These are phyloP conservation scores for Agrochola circellaris DNA, from an alignment of 2,888 invertebrate genomes.

Conservation along the genomic window DNA sequence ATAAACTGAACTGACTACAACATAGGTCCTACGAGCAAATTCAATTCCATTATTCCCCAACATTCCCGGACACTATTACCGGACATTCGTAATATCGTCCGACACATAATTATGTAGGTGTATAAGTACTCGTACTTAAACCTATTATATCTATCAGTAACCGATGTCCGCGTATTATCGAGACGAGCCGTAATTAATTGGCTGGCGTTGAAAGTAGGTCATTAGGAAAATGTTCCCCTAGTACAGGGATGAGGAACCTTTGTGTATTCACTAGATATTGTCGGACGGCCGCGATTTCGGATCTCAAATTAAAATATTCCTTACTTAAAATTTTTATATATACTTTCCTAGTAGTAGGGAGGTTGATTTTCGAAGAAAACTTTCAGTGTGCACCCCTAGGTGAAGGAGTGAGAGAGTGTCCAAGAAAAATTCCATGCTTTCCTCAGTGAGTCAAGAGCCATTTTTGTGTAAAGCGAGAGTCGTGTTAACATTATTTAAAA, in stretches of 20 bases:
- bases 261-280: background rate
- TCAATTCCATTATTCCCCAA: too few relatives aligned
- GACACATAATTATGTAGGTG: background rate
- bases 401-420: background rate
- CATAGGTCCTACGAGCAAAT: too few relatives aligned
- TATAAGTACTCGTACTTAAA: background rate
- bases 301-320: background rate
- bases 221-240: constrained; percentile 60
- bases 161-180: constrained; percentile 54
- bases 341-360: too few relatives aligned
- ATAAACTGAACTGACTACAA: too few relatives aligned
- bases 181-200: constrained; percentile 60
- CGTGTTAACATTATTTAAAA: background rate
- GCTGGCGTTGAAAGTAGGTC: constrained; percentile 60
- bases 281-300: background rate
- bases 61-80: too few relatives aligned
- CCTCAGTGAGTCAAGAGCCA: too few relatives aligned
- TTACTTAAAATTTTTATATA: too few relatives aligned
- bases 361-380: background rate
- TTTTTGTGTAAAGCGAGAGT: background rate
- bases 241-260: constrained; percentile 20
- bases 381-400: background rate
- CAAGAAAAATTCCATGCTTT: too few relatives aligned
- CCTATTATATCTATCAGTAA: constrained; percentile 12
- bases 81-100: too few relatives aligned